Evolutionary conservation across 30 jellyfish, hydroid and myxozoan genomes (phyloP).

Genomic region (Phacellophora camtschatica): DNA sequence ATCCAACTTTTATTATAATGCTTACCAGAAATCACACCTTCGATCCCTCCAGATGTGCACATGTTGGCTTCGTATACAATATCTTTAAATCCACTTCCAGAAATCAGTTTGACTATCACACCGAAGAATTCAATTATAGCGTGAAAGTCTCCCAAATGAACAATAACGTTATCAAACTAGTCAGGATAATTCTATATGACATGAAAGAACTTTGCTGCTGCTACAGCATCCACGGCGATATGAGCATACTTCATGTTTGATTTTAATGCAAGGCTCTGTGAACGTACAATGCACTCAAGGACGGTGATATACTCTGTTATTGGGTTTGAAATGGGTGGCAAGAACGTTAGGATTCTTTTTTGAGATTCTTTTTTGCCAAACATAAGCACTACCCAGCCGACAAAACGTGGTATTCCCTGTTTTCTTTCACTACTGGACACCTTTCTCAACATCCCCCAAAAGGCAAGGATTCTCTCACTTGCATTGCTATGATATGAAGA

Average conservation of each 20-base stretch:
- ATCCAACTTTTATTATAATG: constrained; percentile 51
- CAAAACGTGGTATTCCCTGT: not conserved
- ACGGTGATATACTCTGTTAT: not conserved
- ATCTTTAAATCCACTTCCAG: constrained; percentile 36
- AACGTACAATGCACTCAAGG: not conserved
- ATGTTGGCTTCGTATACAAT: not conserved
- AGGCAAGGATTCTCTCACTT: not conserved
- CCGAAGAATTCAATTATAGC: constrained; percentile 2
- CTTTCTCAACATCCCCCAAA: not conserved
- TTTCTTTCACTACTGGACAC: not conserved
- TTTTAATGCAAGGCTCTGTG: not conserved
- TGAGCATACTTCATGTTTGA: not conserved
- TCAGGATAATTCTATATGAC: constrained; percentile 8
- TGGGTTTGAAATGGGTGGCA: not conserved
- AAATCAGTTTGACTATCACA: not conserved
- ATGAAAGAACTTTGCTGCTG: constrained; percentile 8
- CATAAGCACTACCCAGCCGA: not conserved
- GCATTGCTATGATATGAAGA: not conserved
- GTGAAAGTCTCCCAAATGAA: constrained; percentile 1
- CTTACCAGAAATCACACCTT: constrained; percentile 30
- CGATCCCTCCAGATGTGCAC: constrained; percentile 44
- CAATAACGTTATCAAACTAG: not conserved
- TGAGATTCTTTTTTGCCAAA: not conserved
- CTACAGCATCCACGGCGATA: constrained; percentile 13
- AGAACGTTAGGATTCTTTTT: not conserved